phyloP scores from a whole-genome alignment of 2,113 vertebrate species.

The Alosa alosa region DNA sequence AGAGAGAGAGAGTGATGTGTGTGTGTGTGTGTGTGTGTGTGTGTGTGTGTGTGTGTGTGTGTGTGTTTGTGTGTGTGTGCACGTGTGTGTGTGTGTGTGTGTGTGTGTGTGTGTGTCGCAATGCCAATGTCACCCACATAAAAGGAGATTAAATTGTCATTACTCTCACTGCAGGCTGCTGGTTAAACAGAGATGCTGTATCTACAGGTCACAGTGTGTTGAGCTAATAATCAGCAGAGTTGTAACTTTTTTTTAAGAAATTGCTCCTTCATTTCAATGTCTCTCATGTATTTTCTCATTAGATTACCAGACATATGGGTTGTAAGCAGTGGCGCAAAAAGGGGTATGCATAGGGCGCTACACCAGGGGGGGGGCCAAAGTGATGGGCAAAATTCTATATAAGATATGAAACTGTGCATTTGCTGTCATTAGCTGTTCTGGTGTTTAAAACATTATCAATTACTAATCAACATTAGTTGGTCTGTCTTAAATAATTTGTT shows the following conservation, averaged over 20 bases:
- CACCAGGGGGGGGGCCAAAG: too few relatives aligned
- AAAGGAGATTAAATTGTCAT: slow-evolving; percentile 4
- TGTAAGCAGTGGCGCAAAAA: too few relatives aligned
- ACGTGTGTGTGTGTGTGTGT: not conserved
- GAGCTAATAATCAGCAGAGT: not conserved
- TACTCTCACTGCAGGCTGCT: not conserved
- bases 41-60: not conserved
- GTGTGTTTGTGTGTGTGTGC: not conserved
- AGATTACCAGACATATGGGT: too few relatives aligned
- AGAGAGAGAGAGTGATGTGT: too few relatives aligned
- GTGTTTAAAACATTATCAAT: too few relatives aligned
- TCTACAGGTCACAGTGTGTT: slow-evolving; percentile 4
- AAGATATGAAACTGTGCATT: too few relatives aligned
- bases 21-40: not conserved
- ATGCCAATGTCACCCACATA: not conserved
- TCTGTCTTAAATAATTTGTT: too few relatives aligned
- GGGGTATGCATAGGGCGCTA: too few relatives aligned
- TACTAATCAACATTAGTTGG: too few relatives aligned
- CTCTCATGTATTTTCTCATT: not conserved
- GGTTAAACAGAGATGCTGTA: not conserved
- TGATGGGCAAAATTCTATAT: too few relatives aligned
- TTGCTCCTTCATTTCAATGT: too few relatives aligned
- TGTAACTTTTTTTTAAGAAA: not conserved
- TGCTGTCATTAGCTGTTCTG: too few relatives aligned
- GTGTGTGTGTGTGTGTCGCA: not conserved